A percentile compares a stretch with the other conserved stretches of the same genome.
phyloP scores from a whole-genome alignment of 2,888 invertebrate genomes.

The Ornithoptera priamus region DNA sequence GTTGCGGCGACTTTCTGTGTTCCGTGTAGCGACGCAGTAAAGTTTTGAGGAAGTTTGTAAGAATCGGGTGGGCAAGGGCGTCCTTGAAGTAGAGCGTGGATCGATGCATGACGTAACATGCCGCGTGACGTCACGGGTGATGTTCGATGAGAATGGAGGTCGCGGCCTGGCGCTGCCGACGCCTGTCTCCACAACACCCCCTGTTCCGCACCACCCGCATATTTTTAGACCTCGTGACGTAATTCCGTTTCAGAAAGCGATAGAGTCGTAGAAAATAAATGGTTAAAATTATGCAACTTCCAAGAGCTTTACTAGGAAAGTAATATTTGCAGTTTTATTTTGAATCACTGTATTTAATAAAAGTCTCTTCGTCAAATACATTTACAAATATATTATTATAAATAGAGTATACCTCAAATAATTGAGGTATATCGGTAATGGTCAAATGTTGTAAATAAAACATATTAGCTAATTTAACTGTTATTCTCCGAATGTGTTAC shows the following conservation, averaged over 20 bases:
- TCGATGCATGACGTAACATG: conserved; percentile 73
- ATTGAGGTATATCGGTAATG: too few species aligned
- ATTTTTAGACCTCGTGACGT: conserved; percentile 74
- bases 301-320: conserved; percentile 23
- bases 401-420: too few species aligned
- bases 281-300: conserved; percentile 43
- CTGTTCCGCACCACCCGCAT: conserved; percentile 56
- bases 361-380: conserved; percentile 1
- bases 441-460: too few species aligned
- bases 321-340: conserved; percentile 25
- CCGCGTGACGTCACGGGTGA: conserved; percentile 69
- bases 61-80: conserved; percentile 62
- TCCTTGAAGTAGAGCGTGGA: conserved; percentile 70
- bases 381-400: too few species aligned
- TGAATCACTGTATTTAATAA: conserved; percentile 22
- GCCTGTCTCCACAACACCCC: conserved; percentile 53
- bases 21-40: conserved; percentile 28
- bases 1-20: conserved; percentile 23
- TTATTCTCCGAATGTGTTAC: too few species aligned
- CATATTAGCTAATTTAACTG: too few species aligned
- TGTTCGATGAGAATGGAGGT: conserved; percentile 54
- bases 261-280: conserved; percentile 46
- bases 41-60: conserved; percentile 60
- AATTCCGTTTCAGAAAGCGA: conserved; percentile 55
- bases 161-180: conserved; percentile 47